Base-by-base conservation (phyloP, 2,888 invertebrate genomes). In the Druceiella hillmani region DNA sequence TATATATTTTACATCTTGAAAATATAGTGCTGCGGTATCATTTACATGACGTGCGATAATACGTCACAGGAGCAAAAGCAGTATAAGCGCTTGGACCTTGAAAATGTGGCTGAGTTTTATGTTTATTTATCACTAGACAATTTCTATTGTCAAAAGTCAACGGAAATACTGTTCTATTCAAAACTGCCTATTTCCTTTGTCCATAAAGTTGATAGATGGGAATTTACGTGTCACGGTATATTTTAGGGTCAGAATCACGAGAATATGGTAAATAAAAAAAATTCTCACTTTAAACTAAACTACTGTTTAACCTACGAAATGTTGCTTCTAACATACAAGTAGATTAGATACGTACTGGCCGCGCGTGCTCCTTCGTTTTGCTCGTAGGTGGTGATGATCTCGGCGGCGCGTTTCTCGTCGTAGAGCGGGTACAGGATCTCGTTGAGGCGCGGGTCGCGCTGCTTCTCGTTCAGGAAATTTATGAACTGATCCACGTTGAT, bases 401-500 rank as follows among this genome's bases (percentile, higher is more conserved):
- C 92, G 17, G 80, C 69, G 10, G 92, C 92, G 56, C 98, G 76
- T 61, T 91, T 92, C 53, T 91, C 89, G 56, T 98, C 94, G 58
- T 95, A 99, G 43, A 97, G 76, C 2, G 99, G 99, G 67, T 92
- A 98, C 33, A 99, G 76, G 62, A 99, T 99, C 76, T 99, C 99
- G 70, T 99, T 99, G 47, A 99, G 78, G 17, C 98, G 80, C 3
- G 98, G 98, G 73, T 99, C 99, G 40, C 99, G 78, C 66, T 99
- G 99, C 62, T 94, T 94, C 64, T 95, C 94, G 61, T 97, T 97
- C 57, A 97, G 72, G 66, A 97, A 97, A 55, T 84, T 84, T 36
- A 95, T 87, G 53, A 97, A 81, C 62, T 93, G 92, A 2, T 84
- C 83, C 53, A 91, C 57, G 54, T 81, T 86, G 50, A 97, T 89